These are phyloP conservation scores for Ctenosaura bakeri DNA, from an alignment of 2,797 vertebrate genomes.

Conservation along the genomic window DNA sequence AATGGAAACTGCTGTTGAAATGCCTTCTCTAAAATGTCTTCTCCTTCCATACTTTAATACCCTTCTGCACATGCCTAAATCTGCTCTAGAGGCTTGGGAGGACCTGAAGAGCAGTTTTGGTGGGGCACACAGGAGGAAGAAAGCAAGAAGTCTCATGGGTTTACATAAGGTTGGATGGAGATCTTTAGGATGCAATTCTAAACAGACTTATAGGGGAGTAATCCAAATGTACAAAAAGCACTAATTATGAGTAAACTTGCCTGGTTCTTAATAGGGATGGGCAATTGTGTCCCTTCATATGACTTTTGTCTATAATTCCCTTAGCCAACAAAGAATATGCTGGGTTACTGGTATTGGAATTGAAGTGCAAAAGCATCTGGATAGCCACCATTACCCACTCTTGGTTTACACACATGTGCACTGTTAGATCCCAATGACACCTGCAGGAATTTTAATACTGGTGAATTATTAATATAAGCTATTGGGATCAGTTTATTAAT, in stretches of 20 bases:
- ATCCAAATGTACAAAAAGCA: background rate
- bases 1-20: background rate
- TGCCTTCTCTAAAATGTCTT: background rate
- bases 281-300: too few species aligned
- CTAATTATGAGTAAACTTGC: background rate
- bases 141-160: background rate
- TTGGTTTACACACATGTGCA: background rate
- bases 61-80: background rate
- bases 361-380: too few species aligned
- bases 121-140: background rate
- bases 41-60: background rate
- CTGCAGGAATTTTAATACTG: background rate
- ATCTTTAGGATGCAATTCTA: background rate
- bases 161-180: background rate
- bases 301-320: too few species aligned
- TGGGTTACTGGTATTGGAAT: too few species aligned
- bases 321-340: too few species aligned
- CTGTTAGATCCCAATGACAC: background rate
- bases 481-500: background rate
- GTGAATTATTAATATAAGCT: background rate
- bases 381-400: too few species aligned
- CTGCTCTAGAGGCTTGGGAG: background rate
- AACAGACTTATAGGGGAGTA: background rate
- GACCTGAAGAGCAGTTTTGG: background rate
- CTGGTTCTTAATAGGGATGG: too few species aligned